Base-by-base conservation (phyloP, 2,113 vertebrate genomes). In the Pipa parva region DNA sequence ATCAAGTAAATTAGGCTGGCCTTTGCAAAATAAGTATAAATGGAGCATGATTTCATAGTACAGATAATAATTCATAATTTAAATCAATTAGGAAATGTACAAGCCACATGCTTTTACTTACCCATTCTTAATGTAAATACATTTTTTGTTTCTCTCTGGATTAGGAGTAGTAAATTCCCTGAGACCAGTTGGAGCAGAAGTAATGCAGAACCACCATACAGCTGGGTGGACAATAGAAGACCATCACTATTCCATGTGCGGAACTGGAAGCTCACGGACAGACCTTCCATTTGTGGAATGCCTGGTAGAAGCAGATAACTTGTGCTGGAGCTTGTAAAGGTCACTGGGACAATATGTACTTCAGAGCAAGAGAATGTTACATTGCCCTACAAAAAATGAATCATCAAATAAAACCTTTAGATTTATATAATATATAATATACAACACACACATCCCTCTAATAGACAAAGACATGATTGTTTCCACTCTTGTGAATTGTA, bases 321-420 rank as follows among this genome's bases (percentile, higher is more conserved):
- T 78, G 75, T 83, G 68, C 79, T 84, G 79, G 85, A 62, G 72
- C 84, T 95, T 72, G 90, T 70, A 64, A 99, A 99, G 55, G 94
- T 98, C 83, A 94, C 91, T 20, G 93, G 88, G 59, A 93, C 89
- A 66, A 93, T 88, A 72, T 89, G 93, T 72, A 91, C 86, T 77
- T 92, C 91, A 0, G 92, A 93, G 76, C 95, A 98, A 24, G 89
- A 92, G 89, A 98, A 99, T 56, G 95, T 97, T 79, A 99, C 94
- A 0, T 99, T 99, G 33, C 96, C 96, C 96, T 97, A 81, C 6
- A 82, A 84, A 80, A 78, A n/a, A n/a, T n/a, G n/a, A n/a, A n/a
- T n/a, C n/a, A n/a, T n/a, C n/a, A 55, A 81, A 79, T 51, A 69
- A 64, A 78, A 80, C n/a, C n/a, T n/a, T n/a, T n/a, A n/a, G n/a